Evolutionary conservation across 2,797 vertebrate species (phyloP), one percentile per base, ranked within the genome.

Genomic region (Lacerta bilineata): DNA sequence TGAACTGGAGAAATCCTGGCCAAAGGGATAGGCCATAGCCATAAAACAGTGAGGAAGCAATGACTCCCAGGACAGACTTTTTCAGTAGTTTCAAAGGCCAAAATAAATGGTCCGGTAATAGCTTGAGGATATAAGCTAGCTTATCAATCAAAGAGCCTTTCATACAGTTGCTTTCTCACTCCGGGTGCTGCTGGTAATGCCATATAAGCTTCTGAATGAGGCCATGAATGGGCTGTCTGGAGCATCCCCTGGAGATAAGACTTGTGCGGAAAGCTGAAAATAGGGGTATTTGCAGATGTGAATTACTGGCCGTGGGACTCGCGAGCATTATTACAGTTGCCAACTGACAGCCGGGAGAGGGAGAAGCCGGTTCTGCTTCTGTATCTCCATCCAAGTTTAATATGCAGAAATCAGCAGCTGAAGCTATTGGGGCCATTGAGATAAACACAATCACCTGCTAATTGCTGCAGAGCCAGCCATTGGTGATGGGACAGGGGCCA

Each of bases 221-320:
- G 83, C 77, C 66, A 80, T 64, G 68, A 85, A 79, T 27, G 69
- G 87, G 76, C 55, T 66, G 25, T 55, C 55, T 85, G 77, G 68
- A 84, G 74, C 25, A 74, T 89, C 15, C 69, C 55, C 23, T 27
- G 82, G 71, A 89, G 88, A 89, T 89, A 89, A 85, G 69, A 50
- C 8, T 64, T 46, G 77, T 66, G 77, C 23, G 68, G 66, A 89
- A 85, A 85, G 68, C 59, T 85, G 77, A 85, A 69, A 89, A 29
- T 39, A 46, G 82, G 77, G 59, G 33, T 64, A 68, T 85, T 84
- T 85, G 68, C 50, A 68, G 69, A 27, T 66, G 69, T 87, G 71
- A 81, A 72, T 80, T 74, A 75, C 68, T 85, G 41, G 55, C 29
- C 55, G 9, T 80, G 83, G 59, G 61, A 43, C 23, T 55, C 20